These are phyloP conservation scores for Corvus cornix DNA, from an alignment of 2,113 vertebrate genomes.

Conservation along the genomic window DNA sequence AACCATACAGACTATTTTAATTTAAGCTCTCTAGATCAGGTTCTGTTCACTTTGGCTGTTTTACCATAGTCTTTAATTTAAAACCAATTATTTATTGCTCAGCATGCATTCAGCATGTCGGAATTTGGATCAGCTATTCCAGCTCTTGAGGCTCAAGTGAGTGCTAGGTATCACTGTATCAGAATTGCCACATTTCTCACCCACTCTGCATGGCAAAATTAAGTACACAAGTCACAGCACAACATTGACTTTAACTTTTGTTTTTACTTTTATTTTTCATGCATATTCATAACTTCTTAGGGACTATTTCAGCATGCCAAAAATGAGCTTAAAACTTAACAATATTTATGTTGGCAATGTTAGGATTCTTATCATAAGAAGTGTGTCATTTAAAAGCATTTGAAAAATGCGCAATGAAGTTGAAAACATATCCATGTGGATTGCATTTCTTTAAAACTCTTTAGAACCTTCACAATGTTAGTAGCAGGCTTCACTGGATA, in stretches of 20 bases:
- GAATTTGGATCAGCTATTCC: neutral
- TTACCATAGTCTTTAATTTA: neutral
- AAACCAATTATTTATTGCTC: neutral
- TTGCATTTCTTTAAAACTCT: neutral
- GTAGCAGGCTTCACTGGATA: neutral
- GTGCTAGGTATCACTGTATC: neutral
- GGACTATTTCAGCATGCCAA: neutral
- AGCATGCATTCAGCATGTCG: neutral
- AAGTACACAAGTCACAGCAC: neutral
- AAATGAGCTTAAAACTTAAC: neutral
- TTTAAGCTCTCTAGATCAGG: neutral
- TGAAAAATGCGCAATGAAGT: neutral
- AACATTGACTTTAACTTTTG: neutral
- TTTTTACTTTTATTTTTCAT: neutral
- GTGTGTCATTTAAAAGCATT: neutral
- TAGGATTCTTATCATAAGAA: neutral
- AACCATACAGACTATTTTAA: neutral
- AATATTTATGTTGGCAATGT: neutral
- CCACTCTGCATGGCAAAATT: neutral
- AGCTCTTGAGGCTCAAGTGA: neutral
- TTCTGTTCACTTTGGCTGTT: neutral
- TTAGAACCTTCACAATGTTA: neutral
- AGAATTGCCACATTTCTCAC: neutral
- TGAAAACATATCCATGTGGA: neutral
- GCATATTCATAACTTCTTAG: neutral